Evolutionary conservation across 2,888 invertebrate species (phyloP).

Genomic region (Perithous albicinctus): DNA sequence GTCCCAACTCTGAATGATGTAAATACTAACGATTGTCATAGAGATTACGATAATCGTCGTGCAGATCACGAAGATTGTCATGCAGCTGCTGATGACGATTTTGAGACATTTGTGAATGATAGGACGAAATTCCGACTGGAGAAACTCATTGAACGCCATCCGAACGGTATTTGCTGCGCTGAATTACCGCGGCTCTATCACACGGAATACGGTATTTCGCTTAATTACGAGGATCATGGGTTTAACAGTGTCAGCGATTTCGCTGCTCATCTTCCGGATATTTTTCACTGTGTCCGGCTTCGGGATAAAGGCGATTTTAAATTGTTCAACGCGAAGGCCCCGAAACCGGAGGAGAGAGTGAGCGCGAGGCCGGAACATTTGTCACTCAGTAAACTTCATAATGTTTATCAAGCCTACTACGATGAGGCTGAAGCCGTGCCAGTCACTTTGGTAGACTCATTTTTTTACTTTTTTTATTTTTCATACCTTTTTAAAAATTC

Average conservation of each 20-base stretch:
- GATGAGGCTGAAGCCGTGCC: constrained; percentile 75
- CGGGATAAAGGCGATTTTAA: constrained; percentile 72
- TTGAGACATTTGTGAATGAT: constrained; percentile 69
- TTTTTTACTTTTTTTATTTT: too few relatives aligned
- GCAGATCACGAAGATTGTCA: not conserved
- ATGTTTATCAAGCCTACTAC: constrained; percentile 68
- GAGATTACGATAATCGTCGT: too few relatives aligned
- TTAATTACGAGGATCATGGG: constrained; percentile 78
- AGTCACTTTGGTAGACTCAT: constrained; percentile 72
- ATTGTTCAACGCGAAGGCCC: constrained; percentile 72
- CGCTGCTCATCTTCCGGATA: constrained; percentile 76
- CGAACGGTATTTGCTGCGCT: constrained; percentile 81
- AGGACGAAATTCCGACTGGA: constrained; percentile 74
- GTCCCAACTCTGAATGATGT: not conserved
- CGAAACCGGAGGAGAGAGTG: constrained; percentile 36
- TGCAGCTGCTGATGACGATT: constrained; percentile 8
- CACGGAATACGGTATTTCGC: constrained; percentile 73
- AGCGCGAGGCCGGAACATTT: constrained; percentile 29
- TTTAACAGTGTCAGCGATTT: constrained; percentile 79
- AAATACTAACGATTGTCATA: not conserved
- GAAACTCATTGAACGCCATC: constrained; percentile 76
- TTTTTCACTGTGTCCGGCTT: constrained; percentile 75
- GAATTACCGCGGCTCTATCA: constrained; percentile 77
- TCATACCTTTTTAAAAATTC: too few relatives aligned
- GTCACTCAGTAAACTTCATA: constrained; percentile 70